Evolutionary conservation across 1,140 invertebrate species (phyloP).

Genomic region (Heliothis subflexa): DNA sequence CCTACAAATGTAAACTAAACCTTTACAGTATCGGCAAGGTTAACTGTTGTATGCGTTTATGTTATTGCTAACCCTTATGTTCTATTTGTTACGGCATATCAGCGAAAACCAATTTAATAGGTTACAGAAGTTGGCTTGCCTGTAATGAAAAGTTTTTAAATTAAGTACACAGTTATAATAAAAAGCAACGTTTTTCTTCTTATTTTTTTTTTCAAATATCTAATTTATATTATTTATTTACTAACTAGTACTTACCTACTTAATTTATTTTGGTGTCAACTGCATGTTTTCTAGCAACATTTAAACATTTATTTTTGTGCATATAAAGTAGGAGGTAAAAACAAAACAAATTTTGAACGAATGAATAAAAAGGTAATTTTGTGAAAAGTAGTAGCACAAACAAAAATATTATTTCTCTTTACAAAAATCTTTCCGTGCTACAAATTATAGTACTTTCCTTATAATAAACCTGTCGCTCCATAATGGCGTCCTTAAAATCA

Average conservation of each 20-base stretch:
- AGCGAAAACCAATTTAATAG: background rate
- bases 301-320: too few species aligned
- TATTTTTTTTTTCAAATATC: too few species aligned
- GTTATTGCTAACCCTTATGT: background rate
- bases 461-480: constrained; percentile 31
- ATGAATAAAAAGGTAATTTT: background rate
- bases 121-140: background rate
- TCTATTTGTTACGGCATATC: background rate
- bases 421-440: background rate
- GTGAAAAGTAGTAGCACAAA: too few species aligned
- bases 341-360: background rate
- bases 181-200: too few species aligned
- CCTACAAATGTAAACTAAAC: constrained; percentile 8
- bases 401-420: too few species aligned
- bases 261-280: too few species aligned
- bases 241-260: too few species aligned
- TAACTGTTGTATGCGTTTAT: background rate
- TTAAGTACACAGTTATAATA: too few species aligned
- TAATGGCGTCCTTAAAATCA: constrained; percentile 25
- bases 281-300: too few species aligned
- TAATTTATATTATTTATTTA: too few species aligned
- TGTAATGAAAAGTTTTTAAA: background rate
- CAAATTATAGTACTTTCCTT: constrained; percentile 22
- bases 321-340: too few species aligned
- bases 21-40: background rate